Base-by-base conservation (phyloP, 2,797 vertebrate genomes). In the Rhynchotus rufescens region DNA sequence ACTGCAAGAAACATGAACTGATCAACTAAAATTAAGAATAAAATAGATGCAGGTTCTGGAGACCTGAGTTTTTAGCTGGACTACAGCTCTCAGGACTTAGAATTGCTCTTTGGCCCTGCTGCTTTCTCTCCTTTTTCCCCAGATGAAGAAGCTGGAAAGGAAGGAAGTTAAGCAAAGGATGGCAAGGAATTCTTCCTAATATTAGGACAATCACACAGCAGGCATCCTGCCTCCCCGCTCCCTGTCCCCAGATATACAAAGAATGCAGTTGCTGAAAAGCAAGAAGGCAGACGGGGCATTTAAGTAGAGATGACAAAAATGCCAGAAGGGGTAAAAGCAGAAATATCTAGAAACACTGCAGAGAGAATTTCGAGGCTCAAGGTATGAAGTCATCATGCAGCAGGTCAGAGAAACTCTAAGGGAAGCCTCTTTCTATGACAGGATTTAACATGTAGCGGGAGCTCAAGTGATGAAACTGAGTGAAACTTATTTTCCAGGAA, bases 401-500 rank as follows among this genome's bases (percentile, higher is more conserved):
- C 19, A 49, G 3, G 0, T 42, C 34, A 67, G 30, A 69, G 44
- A 86, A 82, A 44, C 51, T 69, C 45, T 82, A 49, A 8, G 42
- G 38, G 4, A 10, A 89, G 20, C 12, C 22, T 69, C 32, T 3
- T 51, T 51, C 78, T 68, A 3, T 16, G 38, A 56, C 49, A 36
- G 65, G 17, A 73, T 14, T 89, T 52, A 80, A 83, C 36, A 36
- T 56, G 69, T 20, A 67, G 34, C 3, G 57, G 66, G 34, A 76
- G 34, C 9, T 54, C 8, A 77, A 78, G 44, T 42, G 21, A 84
- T 54, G 20, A 72, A 62, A 82, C 75, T 19, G 59, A 76, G 17
- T 36, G 42, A 85, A 94, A 80, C 65, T 23, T 4, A 16, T 91
- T 94, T 95, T 94, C 86, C 80, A 91, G 88, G 89, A 88, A 91